phyloP scores from a whole-genome alignment of 2,888 invertebrate genomes.

The Parnassius mnemosyne region DNA sequence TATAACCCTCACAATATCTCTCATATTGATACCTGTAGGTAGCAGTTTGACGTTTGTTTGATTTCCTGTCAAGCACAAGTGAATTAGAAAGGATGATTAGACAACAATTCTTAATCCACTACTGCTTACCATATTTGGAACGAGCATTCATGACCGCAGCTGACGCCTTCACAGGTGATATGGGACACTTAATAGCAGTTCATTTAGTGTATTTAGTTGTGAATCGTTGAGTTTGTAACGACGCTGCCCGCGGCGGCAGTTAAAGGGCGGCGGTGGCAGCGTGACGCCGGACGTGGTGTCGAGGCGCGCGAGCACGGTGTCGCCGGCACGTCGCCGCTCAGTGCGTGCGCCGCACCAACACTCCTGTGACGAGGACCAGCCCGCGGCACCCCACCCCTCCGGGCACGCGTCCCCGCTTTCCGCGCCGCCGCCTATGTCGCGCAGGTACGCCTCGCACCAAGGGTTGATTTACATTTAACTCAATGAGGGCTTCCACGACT shows the following conservation, averaged over 20 bases:
- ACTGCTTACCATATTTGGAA: no score
- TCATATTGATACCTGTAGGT: no score
- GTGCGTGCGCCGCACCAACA: slow-evolving; percentile 86
- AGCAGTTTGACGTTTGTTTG: no score
- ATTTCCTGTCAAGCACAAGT: no score
- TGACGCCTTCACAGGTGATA: no score
- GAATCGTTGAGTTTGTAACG: slow-evolving; percentile 53
- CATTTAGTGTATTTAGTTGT: background rate
- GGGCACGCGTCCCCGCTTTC: slow-evolving; percentile 80
- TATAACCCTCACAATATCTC: no score
- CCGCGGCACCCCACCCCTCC: slow-evolving; percentile 30
- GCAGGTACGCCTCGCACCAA: slow-evolving; percentile 71
- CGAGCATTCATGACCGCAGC: no score
- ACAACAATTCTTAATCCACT: no score
- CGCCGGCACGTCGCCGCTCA: slow-evolving; percentile 81
- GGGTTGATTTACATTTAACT: no score
- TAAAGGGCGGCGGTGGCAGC: slow-evolving; percentile 82
- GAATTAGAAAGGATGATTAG: no score
- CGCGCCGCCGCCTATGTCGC: slow-evolving; percentile 87
- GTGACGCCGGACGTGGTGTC: slow-evolving; percentile 79
- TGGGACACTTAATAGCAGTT: no score
- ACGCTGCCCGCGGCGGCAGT: slow-evolving; percentile 80
- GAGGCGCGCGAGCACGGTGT: slow-evolving; percentile 82
- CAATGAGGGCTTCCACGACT: no score
- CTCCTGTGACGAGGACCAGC: slow-evolving; percentile 89